Evolutionary conservation across 2,113 vertebrate species (phyloP).

Genomic region (Alligator sinensis): DNA sequence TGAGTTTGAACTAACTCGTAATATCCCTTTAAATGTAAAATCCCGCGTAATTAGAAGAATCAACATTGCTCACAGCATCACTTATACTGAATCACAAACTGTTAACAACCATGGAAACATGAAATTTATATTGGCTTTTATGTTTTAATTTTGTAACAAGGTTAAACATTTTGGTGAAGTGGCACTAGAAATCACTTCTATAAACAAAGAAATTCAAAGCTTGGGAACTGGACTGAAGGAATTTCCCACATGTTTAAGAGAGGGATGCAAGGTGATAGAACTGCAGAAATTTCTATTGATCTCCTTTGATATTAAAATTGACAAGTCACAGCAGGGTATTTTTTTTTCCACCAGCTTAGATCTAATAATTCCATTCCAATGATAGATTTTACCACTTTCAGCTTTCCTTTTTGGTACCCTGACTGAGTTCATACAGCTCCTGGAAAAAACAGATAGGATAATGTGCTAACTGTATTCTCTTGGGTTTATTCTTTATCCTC

Average conservation of each 20-base stretch:
- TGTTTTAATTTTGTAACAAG: slow-evolving; percentile 39
- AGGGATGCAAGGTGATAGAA: not conserved
- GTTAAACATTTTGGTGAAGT: slow-evolving; percentile 63
- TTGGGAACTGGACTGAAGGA: not conserved
- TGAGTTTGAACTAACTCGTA: not conserved
- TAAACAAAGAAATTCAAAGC: slow-evolving; percentile 21
- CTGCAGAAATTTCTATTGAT: not conserved
- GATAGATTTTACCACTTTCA: not conserved
- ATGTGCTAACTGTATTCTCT: slow-evolving; percentile 53
- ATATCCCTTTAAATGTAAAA: slow-evolving; percentile 1
- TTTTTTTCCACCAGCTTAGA: not conserved
- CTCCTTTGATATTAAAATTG: slow-evolving; percentile 10
- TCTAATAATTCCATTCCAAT: not conserved
- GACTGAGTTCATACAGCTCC: not conserved
- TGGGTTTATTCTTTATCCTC: slow-evolving; percentile 44
- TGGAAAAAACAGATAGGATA: not conserved
- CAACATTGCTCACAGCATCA: slow-evolving; percentile 45
- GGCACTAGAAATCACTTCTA: not conserved
- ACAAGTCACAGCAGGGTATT: not conserved
- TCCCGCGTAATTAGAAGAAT: slow-evolving; percentile 64
- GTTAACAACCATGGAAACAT: slow-evolving; percentile 36
- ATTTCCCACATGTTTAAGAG: not conserved
- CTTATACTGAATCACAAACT: slow-evolving; percentile 43
- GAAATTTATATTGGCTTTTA: slow-evolving; percentile 57
- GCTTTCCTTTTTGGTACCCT: not conserved